phyloP scores from a whole-genome alignment of 1,140 invertebrate genomes.

The Bradynema listronoti region DNA sequence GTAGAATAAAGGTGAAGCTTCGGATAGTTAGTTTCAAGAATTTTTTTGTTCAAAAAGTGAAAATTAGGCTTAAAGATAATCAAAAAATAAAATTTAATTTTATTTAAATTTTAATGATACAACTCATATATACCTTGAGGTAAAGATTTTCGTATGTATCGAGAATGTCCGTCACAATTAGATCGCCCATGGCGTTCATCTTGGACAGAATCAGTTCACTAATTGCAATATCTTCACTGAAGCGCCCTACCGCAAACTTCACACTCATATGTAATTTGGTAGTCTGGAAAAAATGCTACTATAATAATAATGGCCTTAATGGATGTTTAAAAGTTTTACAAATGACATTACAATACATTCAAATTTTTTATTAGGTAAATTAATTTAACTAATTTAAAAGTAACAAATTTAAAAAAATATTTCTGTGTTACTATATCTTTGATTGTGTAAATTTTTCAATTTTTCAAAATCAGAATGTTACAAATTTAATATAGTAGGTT shows the following conservation, averaged over 20 bases:
- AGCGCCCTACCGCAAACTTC: conserved; percentile 18
- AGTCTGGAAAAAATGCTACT: background rate
- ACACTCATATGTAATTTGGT: conserved; percentile 7
- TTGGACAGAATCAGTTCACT: conserved; percentile 10
- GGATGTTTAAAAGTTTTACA: background rate
- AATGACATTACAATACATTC: background rate
- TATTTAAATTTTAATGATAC: background rate
- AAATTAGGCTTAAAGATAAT: background rate
- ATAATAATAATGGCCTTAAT: background rate
- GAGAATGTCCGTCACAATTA: conserved; percentile 27
- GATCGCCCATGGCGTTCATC: conserved; percentile 13
- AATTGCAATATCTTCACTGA: conserved; percentile 4
- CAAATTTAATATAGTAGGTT: no score
- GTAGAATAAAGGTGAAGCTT: background rate
- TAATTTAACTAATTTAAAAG: no score
- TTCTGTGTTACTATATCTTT: no score
- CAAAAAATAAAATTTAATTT: background rate
- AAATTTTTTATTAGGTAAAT: background rate
- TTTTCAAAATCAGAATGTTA: no score
- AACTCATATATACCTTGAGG: conserved; percentile 20
- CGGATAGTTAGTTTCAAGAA: background rate
- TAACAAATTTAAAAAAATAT: no score
- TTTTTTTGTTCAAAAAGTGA: background rate
- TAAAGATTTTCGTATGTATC: conserved; percentile 30
- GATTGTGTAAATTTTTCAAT: no score